Conservation (phyloP, 2,888 invertebrate genomes). For the Cephus nigrinus region DNA sequence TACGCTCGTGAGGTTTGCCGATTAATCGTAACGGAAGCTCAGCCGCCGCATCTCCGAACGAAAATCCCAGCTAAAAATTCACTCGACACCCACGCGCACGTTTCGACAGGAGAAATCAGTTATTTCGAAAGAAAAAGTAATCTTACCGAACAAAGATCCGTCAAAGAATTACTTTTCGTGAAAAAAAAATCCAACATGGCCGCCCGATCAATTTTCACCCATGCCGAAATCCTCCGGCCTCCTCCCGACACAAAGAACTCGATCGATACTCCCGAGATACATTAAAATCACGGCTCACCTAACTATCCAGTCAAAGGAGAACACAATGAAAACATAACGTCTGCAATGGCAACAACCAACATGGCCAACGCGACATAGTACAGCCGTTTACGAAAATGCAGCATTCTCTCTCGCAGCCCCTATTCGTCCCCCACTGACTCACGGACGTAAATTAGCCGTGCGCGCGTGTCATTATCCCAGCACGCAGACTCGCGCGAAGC, state of each 20-base stretch:
- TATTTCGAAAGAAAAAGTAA: background rate
- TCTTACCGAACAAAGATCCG: background rate
- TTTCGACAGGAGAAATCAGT: background rate
- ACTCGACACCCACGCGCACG: background rate
- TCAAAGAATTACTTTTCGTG: background rate
- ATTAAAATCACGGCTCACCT: background rate
- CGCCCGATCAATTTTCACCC: background rate
- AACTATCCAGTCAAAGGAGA: background rate
- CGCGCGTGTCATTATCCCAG: constrained; percentile 3
- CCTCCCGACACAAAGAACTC: background rate
- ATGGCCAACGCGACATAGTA: background rate
- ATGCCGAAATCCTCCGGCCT: background rate
- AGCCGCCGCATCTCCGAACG: background rate
- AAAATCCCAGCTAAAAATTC: background rate
- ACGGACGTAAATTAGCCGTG: background rate
- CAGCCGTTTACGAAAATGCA: background rate
- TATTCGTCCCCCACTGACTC: background rate
- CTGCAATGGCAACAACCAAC: background rate
- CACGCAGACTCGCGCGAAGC: constrained; percentile 1
- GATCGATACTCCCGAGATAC: background rate
- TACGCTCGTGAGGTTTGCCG: background rate
- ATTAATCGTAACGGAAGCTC: background rate
- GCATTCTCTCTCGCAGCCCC: background rate
- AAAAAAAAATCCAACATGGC: background rate
- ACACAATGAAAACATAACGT: background rate